Base-by-base conservation (phyloP, 2,888 invertebrate genomes). In the Heteromurus nitidus region DNA sequence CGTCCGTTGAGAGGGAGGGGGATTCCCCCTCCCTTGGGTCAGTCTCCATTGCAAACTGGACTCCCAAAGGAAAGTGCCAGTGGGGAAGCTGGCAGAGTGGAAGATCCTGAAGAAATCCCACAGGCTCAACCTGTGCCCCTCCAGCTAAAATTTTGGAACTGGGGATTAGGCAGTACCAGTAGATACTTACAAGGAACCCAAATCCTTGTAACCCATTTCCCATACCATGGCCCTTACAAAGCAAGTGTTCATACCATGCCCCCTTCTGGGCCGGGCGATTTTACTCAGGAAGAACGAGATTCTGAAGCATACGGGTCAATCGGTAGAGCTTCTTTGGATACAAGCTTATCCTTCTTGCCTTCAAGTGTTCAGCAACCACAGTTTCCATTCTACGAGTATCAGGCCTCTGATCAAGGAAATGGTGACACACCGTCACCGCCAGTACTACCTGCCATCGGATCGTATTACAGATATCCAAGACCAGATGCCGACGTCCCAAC, bases 341-440 rank as follows among this genome's bases (percentile, higher is more conserved):
- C 79, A 24, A 65, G 55, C 58, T 22, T 65, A 58, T 80, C 79
- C 58, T 80, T 65, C 65, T 69, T 83, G 72, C 83, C 83, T 26
- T 60, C 74, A 77, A 75, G 83, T 83, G 83, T 83, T 83, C 82
- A 80, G 47, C 80, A 80, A 44, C 76, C 47, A 3, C 60, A 62
- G 16, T 79, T 36, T 18, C 65, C 53, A 1, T 31, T 26, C 3
- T 68, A 55, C 65, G 36, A 36, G 30, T 80, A 80, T 58, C 64
- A 60, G 9, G 13, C 3, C 16, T 58, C 58, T 18, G 77, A 69
- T 9, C 72, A 53, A 58, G 72, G 58, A 22, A 84, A 84, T 50
- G 85, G 85, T 11, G 81, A 81, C 55, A 85, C 82, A 13, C 86
- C 86, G 16, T 86, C 86, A 20, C 86, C 86, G 18, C 82, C 82